Evolutionary conservation across 2,797 vertebrate genomes (phyloP).

Genomic region (Cirrhinus mrigala): DNA sequence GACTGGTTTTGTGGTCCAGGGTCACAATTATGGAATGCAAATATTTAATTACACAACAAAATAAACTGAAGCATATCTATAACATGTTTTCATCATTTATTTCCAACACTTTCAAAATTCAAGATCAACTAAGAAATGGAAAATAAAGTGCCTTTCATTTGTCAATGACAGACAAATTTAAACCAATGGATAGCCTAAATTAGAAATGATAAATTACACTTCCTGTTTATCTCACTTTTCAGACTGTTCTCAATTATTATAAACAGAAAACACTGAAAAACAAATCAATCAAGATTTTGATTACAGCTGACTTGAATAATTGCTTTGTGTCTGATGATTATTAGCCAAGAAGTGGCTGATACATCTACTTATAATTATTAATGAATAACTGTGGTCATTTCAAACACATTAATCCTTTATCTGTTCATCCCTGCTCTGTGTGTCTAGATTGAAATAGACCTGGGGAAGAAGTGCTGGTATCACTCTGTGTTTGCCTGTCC

Average conservation of each 20-base stretch:
- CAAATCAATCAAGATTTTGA: not conserved
- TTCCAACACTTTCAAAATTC: not conserved
- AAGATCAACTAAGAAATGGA: not conserved
- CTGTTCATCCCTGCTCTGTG: not conserved
- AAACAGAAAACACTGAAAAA: not conserved
- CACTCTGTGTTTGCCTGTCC: constrained; percentile 94
- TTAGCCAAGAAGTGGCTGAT: not conserved
- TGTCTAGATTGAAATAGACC: constrained; percentile 89
- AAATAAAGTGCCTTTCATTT: not conserved
- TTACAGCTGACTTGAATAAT: not conserved
- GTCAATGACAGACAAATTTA: not conserved
- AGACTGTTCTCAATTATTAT: not conserved
- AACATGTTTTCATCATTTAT: not conserved
- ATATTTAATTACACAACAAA: not conserved
- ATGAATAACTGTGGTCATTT: not conserved
- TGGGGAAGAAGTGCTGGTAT: constrained; percentile 95
- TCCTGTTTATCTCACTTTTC: not conserved
- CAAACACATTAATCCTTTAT: not conserved
- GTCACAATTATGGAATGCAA: not conserved
- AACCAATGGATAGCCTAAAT: not conserved
- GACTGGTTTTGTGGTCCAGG: too few species aligned
- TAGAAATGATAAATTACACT: not conserved
- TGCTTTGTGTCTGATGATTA: not conserved
- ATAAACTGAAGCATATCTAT: not conserved
- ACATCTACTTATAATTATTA: not conserved